A percentile compares a stretch with the other conserved stretches of the same genome.
Evolutionary conservation across 2,888 invertebrate genomes (phyloP).

Genomic region (Zeuzera pyrina): DNA sequence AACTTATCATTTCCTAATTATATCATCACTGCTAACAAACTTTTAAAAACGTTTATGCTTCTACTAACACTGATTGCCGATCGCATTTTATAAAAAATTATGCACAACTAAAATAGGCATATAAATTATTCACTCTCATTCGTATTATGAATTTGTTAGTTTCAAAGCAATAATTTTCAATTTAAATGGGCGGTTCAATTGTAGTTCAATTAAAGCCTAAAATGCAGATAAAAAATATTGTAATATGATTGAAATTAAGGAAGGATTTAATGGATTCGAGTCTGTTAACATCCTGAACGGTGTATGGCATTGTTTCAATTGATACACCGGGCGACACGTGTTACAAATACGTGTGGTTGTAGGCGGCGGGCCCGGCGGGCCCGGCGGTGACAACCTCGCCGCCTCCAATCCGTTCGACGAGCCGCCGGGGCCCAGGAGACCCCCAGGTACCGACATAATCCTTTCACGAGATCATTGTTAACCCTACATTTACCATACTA

Average conservation of each 20-base stretch:
- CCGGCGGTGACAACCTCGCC: slow-evolving; percentile 82
- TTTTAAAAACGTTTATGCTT: slow-evolving; percentile 43
- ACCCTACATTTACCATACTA: slow-evolving; percentile 32
- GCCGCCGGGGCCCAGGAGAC: slow-evolving; percentile 73
- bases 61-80: slow-evolving; percentile 38
- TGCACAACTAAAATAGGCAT: too few species aligned
- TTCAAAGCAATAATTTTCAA: too few species aligned
- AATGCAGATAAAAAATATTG: too few species aligned
- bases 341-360: slow-evolving; percentile 35
- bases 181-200: too few species aligned
- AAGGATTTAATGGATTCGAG: too few species aligned
- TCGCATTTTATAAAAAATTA: not conserved
- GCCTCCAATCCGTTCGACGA: slow-evolving; percentile 92
- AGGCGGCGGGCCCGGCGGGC: slow-evolving; percentile 68
- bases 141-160: too few species aligned
- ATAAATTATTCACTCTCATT: too few species aligned
- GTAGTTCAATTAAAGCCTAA: too few species aligned
- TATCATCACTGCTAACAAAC: slow-evolving; percentile 35
- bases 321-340: not conserved
- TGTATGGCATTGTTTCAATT: too few species aligned
- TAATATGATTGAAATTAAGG: too few species aligned
- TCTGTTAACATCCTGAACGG: too few species aligned
- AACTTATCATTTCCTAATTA: slow-evolving; percentile 15
- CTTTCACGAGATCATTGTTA: slow-evolving; percentile 11
- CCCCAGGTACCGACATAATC: slow-evolving; percentile 52